phyloP scores from a whole-genome alignment of 2,888 invertebrate genomes.

The Drosophila greeni region DNA sequence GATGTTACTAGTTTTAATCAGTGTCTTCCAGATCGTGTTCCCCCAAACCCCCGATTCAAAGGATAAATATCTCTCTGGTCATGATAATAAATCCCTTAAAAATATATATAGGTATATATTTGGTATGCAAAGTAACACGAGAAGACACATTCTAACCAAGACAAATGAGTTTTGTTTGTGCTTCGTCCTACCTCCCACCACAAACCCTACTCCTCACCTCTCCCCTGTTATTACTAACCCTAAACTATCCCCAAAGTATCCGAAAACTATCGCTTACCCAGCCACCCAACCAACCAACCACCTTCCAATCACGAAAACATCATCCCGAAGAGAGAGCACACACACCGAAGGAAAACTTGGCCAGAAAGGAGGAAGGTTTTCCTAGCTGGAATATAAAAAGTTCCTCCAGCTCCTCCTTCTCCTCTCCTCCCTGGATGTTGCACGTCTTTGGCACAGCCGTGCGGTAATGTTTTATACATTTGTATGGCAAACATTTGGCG shows the following conservation, averaged over 20 bases:
- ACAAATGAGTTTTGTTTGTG: slow-evolving; percentile 9
- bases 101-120: background rate
- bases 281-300: background rate
- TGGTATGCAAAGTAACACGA: slow-evolving; percentile 1
- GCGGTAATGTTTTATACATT: slow-evolving; percentile 50
- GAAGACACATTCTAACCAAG: slow-evolving; percentile 5
- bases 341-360: slow-evolving; percentile 30
- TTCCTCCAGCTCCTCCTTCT: slow-evolving; percentile 5
- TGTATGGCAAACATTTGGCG: slow-evolving; percentile 43
- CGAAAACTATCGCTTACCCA: slow-evolving; percentile 19
- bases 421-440: slow-evolving; percentile 12
- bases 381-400: slow-evolving; percentile 21
- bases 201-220: background rate
- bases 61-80: background rate
- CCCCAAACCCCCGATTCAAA: background rate
- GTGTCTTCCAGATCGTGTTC: too few relatives aligned
- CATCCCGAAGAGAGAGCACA: background rate
- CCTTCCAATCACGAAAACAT: slow-evolving; percentile 17
- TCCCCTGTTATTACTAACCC: background rate
- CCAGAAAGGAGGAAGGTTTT: slow-evolving; percentile 19
- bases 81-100: slow-evolving; percentile 8
- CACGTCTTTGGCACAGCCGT: slow-evolving; percentile 59
- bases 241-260: slow-evolving; percentile 11
- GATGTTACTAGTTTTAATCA: too few relatives aligned
- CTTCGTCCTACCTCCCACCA: background rate